phyloP scores from a whole-genome alignment of 92 coral and sea anemone species.

The Porites divaricata region DNA sequence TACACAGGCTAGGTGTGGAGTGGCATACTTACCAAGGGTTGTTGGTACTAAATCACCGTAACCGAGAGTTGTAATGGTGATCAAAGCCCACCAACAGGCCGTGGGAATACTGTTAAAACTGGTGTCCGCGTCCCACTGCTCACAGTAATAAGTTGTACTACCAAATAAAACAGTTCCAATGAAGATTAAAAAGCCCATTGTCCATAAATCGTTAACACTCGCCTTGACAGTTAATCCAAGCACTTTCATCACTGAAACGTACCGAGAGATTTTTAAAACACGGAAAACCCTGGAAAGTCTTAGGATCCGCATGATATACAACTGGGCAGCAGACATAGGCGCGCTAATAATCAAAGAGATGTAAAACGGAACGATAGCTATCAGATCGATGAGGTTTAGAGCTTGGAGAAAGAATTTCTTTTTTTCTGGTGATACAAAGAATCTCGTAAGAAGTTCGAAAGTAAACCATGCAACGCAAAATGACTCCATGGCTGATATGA shows the following conservation, averaged over 20 bases:
- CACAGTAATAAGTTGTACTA: conserved; percentile 66
- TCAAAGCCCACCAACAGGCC: conserved; percentile 70
- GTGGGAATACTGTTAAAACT: conserved; percentile 61
- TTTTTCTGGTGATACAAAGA: conserved; percentile 58
- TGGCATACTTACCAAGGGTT: conserved; percentile 51
- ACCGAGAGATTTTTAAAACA: conserved; percentile 64
- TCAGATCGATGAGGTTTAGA: conserved; percentile 61
- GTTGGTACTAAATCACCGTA: conserved; percentile 75
- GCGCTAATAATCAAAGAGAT: conserved; percentile 36
- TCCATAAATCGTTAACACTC: conserved; percentile 65
- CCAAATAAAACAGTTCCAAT: conserved; percentile 70
- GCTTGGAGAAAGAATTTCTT: conserved; percentile 40
- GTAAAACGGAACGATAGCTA: conserved; percentile 61
- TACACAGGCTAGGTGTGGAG: too few relatives aligned
- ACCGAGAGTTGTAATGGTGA: conserved; percentile 69
- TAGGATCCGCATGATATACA: conserved; percentile 56
- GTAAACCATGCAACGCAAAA: conserved; percentile 60
- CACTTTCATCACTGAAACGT: conserved; percentile 64
- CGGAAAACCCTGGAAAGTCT: conserved; percentile 60
- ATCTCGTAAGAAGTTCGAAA: conserved; percentile 47
- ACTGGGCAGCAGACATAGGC: conserved; percentile 3
- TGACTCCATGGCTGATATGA: conserved; percentile 34
- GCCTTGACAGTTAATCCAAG: conserved; percentile 63
- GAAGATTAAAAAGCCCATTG: conserved; percentile 59
- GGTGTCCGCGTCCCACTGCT: conserved; percentile 68